phyloP scores from a whole-genome alignment of 1,140 invertebrate genomes.

The Drosophila seguyi region DNA sequence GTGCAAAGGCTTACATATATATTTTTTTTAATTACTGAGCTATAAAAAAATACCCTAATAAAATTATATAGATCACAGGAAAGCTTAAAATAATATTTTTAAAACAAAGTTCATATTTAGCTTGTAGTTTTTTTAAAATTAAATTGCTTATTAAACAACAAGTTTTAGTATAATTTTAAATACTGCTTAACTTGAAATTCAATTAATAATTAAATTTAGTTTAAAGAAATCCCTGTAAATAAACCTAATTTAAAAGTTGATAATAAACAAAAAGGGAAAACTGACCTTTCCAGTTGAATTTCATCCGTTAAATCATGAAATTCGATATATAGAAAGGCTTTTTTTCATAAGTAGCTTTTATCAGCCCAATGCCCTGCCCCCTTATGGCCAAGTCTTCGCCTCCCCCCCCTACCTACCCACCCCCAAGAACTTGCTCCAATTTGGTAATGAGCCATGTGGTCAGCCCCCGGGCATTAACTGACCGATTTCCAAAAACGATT shows the following conservation, averaged over 20 bases:
- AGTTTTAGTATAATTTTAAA: no score
- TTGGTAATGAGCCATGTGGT: slow-evolving; percentile 57
- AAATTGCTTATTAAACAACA: neutral
- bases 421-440: slow-evolving; percentile 13
- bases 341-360: neutral
- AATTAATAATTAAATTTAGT: neutral
- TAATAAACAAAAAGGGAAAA: neutral
- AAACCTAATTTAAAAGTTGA: neutral
- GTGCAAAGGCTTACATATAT: neutral
- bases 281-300: neutral
- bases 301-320: no score
- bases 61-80: neutral
- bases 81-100: neutral
- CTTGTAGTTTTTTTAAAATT: neutral
- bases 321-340: neutral
- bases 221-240: neutral
- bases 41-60: neutral
- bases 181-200: no score
- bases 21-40: neutral
- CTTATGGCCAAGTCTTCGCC: neutral
- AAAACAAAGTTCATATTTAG: neutral
- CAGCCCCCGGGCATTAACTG: slow-evolving; percentile 38
- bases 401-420: no score
- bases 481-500: slow-evolving; percentile 44
- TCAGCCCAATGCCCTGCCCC: slow-evolving; percentile 1